These are phyloP conservation scores for Phthorimaea operculella DNA, from an alignment of 1,140 invertebrate species.

Conservation along the genomic window DNA sequence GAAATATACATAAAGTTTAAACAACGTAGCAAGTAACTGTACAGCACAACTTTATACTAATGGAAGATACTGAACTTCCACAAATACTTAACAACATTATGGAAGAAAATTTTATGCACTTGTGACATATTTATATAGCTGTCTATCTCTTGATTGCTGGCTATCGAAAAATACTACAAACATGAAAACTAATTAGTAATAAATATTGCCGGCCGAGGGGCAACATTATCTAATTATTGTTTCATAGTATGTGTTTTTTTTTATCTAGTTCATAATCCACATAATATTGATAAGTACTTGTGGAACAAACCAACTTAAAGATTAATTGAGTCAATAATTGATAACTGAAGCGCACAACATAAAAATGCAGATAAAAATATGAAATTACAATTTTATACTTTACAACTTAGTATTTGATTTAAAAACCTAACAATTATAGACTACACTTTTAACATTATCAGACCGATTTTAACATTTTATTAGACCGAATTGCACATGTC, in stretches of 20 bases:
- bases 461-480: slow-evolving; percentile 24
- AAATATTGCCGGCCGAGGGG: no score
- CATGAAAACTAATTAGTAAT: no score
- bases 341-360: neutral
- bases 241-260: no score
- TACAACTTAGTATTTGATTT: neutral
- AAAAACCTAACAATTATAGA: no score
- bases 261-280: no score
- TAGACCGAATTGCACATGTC: slow-evolving; percentile 19
- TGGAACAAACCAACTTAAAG: neutral
- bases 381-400: neutral
- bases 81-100: neutral
- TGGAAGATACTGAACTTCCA: slow-evolving; percentile 41
- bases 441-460: neutral
- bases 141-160: no score
- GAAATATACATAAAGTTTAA: slow-evolving; percentile 26
- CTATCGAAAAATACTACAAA: no score
- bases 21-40: slow-evolving; percentile 33
- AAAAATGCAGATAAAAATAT: neutral
- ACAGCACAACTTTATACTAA: slow-evolving; percentile 35
- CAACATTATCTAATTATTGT: no score
- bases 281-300: no score
- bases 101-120: no score
- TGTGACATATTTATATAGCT: no score
- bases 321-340: neutral